These are phyloP conservation scores for Lophotis ruficrista DNA, from an alignment of 2,113 vertebrate genomes.

Conservation along the genomic window DNA sequence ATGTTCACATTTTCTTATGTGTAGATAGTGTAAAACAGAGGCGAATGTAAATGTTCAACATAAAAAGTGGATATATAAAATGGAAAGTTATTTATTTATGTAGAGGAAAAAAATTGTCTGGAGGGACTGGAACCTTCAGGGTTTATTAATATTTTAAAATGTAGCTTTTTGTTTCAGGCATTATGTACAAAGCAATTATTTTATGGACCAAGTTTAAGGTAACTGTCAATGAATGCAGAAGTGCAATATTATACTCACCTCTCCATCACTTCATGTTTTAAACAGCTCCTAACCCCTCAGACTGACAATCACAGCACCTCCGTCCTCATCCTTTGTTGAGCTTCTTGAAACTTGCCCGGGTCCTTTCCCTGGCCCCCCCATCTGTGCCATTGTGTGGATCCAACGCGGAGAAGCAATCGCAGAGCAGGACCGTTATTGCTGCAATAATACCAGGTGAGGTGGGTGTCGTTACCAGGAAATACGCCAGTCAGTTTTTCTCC, in stretches of 20 bases:
- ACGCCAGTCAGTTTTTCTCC: neutral
- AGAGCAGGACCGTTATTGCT: slow-evolving; percentile 49
- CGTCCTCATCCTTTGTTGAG: neutral
- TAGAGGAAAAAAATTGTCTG: slow-evolving; percentile 74
- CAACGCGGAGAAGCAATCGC: slow-evolving; percentile 17
- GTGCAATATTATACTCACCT: slow-evolving; percentile 79
- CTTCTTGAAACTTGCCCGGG: neutral
- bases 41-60: slow-evolving; percentile 80
- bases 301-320: slow-evolving; percentile 78
- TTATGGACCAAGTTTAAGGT: slow-evolving; percentile 83
- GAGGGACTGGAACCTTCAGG: slow-evolving; percentile 82
- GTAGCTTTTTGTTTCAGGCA: slow-evolving; percentile 81
- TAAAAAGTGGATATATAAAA: slow-evolving; percentile 79
- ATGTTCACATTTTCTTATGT: slow-evolving; percentile 59
- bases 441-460: slow-evolving; percentile 63
- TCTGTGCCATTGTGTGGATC: neutral
- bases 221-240: slow-evolving; percentile 75
- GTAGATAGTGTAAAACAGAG: slow-evolving; percentile 88
- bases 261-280: slow-evolving; percentile 56
- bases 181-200: slow-evolving; percentile 79
- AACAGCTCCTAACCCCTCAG: slow-evolving; percentile 42
- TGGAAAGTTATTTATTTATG: slow-evolving; percentile 91
- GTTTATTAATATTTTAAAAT: slow-evolving; percentile 85
- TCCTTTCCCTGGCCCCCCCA: slow-evolving; percentile 10
- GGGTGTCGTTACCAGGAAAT: slow-evolving; percentile 42